Percentiles rank a stretch among this genome's conserved stretches.
Evolutionary conservation across 2,888 invertebrate species (phyloP).

Genomic region (Amphipoea oculea): DNA sequence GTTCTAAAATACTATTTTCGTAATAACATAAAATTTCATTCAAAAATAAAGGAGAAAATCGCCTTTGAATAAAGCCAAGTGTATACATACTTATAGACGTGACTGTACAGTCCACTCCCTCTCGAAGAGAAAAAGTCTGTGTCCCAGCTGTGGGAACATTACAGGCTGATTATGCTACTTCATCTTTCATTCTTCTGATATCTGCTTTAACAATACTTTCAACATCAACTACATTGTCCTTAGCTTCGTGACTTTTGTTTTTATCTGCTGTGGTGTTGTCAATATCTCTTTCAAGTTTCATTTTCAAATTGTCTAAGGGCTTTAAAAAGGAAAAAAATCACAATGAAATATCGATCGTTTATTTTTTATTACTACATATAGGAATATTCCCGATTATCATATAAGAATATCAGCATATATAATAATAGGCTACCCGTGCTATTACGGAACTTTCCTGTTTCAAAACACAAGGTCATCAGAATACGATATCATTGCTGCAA

Average conservation of each 20-base stretch:
- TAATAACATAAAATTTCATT: no score
- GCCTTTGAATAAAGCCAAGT: no score
- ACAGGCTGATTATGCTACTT: neutral
- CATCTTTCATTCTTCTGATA: neutral
- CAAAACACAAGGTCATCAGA: slow-evolving; percentile 42
- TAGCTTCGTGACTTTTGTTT: neutral
- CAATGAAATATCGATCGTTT: neutral
- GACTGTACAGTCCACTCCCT: no score
- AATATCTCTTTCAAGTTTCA: neutral
- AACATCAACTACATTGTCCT: neutral
- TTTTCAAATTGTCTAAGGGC: neutral
- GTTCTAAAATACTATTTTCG: no score
- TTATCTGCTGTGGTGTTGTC: neutral
- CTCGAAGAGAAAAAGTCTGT: neutral
- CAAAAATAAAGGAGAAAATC: no score
- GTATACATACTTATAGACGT: no score
- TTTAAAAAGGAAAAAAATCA: neutral
- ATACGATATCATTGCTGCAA: slow-evolving; percentile 17
- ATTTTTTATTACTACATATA: neutral
- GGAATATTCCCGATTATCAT: neutral
- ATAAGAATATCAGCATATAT: neutral
- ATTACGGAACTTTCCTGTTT: slow-evolving; percentile 29
- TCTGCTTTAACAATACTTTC: neutral
- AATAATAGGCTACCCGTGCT: neutral
- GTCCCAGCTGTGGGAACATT: neutral